Evolutionary conservation across 2,113 vertebrate species (phyloP).

Genomic region (Sclerurus mexicanus): DNA sequence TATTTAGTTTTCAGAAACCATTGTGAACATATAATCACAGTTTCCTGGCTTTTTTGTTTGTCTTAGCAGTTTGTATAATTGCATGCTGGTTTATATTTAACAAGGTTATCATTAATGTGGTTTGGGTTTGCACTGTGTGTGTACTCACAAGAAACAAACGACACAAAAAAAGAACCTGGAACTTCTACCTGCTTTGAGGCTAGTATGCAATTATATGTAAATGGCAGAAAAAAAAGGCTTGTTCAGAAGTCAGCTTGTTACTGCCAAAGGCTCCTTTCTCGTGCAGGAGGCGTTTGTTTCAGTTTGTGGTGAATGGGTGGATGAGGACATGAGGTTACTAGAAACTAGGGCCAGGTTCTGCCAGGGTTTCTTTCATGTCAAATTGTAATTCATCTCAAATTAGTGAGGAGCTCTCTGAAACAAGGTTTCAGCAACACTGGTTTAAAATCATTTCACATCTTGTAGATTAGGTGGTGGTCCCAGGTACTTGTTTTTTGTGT

Average conservation of each 20-base stretch:
- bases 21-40: slow-evolving; percentile 17
- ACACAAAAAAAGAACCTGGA: background rate
- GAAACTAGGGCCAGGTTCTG: background rate
- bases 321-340: background rate
- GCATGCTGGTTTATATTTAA: slow-evolving; percentile 65
- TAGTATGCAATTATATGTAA: background rate
- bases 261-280: background rate
- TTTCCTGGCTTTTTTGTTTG: slow-evolving; percentile 55
- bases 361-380: background rate
- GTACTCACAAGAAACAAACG: slow-evolving; percentile 4
- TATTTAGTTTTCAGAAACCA: slow-evolving; percentile 52
- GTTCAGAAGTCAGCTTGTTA: background rate
- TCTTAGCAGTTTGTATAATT: slow-evolving; percentile 66
- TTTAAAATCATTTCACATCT: background rate
- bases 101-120: slow-evolving; percentile 62
- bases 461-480: background rate
- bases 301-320: background rate
- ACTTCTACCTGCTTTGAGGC: background rate
- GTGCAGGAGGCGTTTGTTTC: background rate
- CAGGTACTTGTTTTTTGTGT: background rate
- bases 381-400: background rate
- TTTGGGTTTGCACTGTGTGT: slow-evolving; percentile 46
- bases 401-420: background rate
- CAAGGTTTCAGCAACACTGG: background rate
- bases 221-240: background rate